Percentiles rank a stretch among this genome's conserved stretches.
Conservation (phyloP, 2,797 vertebrate species). For the Smutsia gigantea region DNA sequence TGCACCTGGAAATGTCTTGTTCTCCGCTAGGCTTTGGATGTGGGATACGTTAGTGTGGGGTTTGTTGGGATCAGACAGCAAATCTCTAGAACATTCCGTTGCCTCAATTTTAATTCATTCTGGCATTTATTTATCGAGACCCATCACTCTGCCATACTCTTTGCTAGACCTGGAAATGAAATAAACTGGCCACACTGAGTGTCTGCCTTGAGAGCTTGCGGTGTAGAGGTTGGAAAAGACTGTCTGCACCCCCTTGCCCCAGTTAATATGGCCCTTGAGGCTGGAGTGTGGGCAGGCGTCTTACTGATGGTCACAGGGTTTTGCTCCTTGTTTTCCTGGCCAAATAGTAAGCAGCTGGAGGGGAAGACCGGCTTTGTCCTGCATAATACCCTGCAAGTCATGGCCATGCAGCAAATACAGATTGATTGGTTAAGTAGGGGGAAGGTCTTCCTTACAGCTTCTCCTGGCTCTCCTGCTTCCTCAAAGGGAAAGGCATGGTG, state of each 20-base stretch:
- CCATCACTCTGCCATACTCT: too few relatives aligned
- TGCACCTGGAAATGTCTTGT: accelerated
- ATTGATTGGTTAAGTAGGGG: not conserved
- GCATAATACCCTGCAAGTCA: not conserved
- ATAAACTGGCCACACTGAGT: not conserved
- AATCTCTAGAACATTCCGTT: not conserved
- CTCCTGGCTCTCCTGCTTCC: not conserved
- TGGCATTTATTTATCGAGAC: not conserved
- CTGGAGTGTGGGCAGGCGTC: not conserved
- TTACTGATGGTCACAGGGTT: not conserved
- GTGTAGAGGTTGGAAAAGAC: not conserved
- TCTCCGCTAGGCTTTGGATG: not conserved
- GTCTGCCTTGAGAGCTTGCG: not conserved
- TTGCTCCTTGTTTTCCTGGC: not conserved
- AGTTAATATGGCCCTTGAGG: not conserved
- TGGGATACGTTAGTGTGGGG: not conserved
- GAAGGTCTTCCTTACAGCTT: not conserved
- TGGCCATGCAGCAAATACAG: too few relatives aligned
- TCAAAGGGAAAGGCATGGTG: not conserved
- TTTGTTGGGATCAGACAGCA: not conserved
- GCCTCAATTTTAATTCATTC: not conserved
- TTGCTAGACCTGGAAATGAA: not conserved
- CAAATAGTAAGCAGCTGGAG: not conserved
- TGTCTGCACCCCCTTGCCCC: not conserved
- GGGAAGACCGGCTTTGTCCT: not conserved